These are phyloP conservation scores for Patella vulgata DNA, from an alignment of 1,140 invertebrate genomes.

Conservation along the genomic window DNA sequence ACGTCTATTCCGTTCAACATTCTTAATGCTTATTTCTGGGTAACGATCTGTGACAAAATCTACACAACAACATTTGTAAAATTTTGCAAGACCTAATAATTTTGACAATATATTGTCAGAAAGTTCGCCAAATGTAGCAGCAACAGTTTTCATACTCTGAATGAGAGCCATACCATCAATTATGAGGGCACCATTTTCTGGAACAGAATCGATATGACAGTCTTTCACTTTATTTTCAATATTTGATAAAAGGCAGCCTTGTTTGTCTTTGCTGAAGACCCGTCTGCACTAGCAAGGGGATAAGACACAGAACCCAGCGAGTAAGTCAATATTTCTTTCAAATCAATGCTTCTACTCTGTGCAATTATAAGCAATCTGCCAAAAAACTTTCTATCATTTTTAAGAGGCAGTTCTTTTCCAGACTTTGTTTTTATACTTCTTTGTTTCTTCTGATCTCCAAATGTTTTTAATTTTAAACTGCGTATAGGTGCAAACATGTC, in stretches of 20 bases:
- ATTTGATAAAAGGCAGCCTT: neutral
- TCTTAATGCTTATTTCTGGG: too few relatives aligned
- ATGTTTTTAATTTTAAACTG: slow-evolving; percentile 8
- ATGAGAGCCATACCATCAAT: slow-evolving; percentile 10
- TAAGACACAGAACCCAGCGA: slow-evolving; percentile 3
- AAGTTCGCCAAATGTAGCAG: too few relatives aligned
- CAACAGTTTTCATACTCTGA: neutral
- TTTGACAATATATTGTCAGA: neutral
- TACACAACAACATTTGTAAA: neutral
- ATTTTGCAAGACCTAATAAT: neutral
- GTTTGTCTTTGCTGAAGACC: slow-evolving; percentile 6
- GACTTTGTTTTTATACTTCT: neutral
- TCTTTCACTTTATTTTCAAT: slow-evolving; percentile 8
- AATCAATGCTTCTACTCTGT: neutral
- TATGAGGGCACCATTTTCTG: neutral
- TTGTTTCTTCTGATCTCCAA: too few relatives aligned
- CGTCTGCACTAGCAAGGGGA: slow-evolving; percentile 5
- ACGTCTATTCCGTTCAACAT: too few relatives aligned
- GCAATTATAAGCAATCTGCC: neutral
- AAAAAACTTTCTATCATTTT: slow-evolving; percentile 2
- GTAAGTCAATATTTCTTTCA: slow-evolving; percentile 3
- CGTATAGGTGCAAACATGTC: slow-evolving; percentile 5
- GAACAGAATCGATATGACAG: too few relatives aligned
- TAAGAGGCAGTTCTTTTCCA: neutral
- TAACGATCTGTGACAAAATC: slow-evolving; percentile 17